Evolutionary conservation across 2,797 vertebrate genomes (phyloP), one percentile per base, ranked within the genome.

Genomic region (Falco peregrinus): DNA sequence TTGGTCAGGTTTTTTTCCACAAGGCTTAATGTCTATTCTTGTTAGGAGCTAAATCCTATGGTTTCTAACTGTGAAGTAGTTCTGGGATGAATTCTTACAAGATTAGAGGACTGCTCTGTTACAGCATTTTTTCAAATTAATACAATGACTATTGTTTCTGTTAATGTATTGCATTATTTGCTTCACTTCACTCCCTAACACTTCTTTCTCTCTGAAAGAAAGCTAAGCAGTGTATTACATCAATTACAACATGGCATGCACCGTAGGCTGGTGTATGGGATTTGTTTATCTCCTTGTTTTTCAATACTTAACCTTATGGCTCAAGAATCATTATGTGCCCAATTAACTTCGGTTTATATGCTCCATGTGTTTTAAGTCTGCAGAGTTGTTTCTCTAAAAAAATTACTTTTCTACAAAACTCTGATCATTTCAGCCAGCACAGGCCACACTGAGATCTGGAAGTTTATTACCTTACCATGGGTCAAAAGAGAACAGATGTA

Each of bases 221-320:
- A 69, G 37, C 73, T 84, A 63, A 88, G 71, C 74, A 85, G 45
- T 48, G 54, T 61, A 50, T 73, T 87, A 43, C 70, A 93, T 92
- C 85, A 84, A 74, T 86, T 94, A 83, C 60, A 70, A 41, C 47
- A 18, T 47, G 84, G 39, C 69, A 59, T 61, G 59, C 31, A 31
- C 68, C 0, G 0, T 65, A 54, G 33, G 71, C 45, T 77, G 35
- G 33, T 67, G n/a, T 31, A 26, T 74, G 84, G 84, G 77, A 77
- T 97, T 97, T 97, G 90, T 96, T 97, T 95, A 92, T 93, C 74
- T 92, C 59, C 86, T 78, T 92, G 71, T 88, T 91, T 97, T 95
- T 93, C 70, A 41, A 9, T 69, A 63, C 63, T 97, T 97, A 95
- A 96, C 84, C 97, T 96, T 87, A 65, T n/a, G 93, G 69, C 77